Percentiles rank a stretch among this genome's conserved stretches.
Evolutionary conservation across 2,888 invertebrate species (phyloP).

Genomic region (Caenorhabditis imperialis): DNA sequence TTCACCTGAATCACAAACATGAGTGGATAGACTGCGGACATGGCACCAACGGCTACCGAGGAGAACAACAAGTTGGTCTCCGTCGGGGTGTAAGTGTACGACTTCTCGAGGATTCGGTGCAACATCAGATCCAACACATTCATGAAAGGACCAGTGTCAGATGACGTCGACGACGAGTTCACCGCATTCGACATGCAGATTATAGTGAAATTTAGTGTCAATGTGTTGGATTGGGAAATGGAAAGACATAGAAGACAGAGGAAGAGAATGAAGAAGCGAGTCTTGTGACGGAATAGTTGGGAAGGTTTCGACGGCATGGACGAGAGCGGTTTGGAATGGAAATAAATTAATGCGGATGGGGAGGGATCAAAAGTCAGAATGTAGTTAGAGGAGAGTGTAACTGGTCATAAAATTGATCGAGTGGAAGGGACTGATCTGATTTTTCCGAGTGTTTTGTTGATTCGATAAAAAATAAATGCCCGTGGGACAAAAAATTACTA

Average conservation of each 20-base stretch:
- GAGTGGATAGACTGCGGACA: slow-evolving; percentile 51
- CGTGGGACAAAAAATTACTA: too few relatives aligned
- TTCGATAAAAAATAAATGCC: neutral
- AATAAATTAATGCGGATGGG: neutral
- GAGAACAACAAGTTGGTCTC: slow-evolving; percentile 19
- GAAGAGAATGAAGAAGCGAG: slow-evolving; percentile 74
- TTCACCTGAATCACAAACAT: slow-evolving; percentile 50
- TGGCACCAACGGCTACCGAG: slow-evolving; percentile 48
- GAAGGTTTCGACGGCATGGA: neutral
- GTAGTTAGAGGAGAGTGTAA: slow-evolving; percentile 3
- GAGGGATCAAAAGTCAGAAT: slow-evolving; percentile 37
- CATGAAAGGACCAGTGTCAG: neutral
- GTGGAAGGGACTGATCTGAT: slow-evolving; percentile 4
- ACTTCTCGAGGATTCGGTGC: slow-evolving; percentile 5
- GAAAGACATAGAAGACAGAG: slow-evolving; percentile 38
- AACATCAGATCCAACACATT: slow-evolving; percentile 4
- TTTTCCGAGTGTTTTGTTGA: slow-evolving; percentile 14
- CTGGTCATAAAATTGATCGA: slow-evolving; percentile 10
- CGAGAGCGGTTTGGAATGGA: neutral
- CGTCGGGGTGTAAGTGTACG: slow-evolving; percentile 10
- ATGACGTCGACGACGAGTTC: slow-evolving; percentile 11
- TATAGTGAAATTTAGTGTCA: slow-evolving; percentile 45
- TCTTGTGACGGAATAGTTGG: slow-evolving; percentile 76
- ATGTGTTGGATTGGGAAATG: slow-evolving; percentile 37
- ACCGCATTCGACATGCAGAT: slow-evolving; percentile 31